Evolutionary conservation across 2,113 vertebrate species (phyloP).

Genomic region (Poecilia latipinna): DNA sequence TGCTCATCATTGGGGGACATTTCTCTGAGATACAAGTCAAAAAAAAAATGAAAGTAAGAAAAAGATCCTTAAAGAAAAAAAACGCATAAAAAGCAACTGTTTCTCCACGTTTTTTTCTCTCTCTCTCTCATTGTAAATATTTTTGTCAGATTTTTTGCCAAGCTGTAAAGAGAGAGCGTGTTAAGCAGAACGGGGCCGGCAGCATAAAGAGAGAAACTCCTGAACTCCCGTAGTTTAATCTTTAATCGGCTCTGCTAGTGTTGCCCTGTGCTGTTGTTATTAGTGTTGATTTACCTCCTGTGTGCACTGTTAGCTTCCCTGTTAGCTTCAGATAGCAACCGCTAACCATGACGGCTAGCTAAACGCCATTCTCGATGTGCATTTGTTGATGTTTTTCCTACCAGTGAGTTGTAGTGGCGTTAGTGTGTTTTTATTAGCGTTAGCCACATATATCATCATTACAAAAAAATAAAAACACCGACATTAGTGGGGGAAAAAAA

Average conservation of each 20-base stretch:
- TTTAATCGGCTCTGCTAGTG: slow-evolving; percentile 68
- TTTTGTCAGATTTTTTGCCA: slow-evolving; percentile 80
- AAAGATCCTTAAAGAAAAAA: slow-evolving; percentile 54
- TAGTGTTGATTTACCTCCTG: slow-evolving; percentile 76
- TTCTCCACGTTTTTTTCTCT: slow-evolving; percentile 82
- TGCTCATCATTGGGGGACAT: slow-evolving; percentile 82
- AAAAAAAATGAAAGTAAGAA: slow-evolving; percentile 60
- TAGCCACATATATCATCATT: slow-evolving; percentile 67
- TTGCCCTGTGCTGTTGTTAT: slow-evolving; percentile 74
- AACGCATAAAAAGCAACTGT: slow-evolving; percentile 78
- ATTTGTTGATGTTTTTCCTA: slow-evolving; percentile 67
- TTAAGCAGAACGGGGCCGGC: slow-evolving; percentile 81
- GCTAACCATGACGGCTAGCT: slow-evolving; percentile 59
- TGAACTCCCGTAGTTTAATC: slow-evolving; percentile 72
- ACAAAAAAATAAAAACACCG: too few species aligned
- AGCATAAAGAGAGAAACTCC: slow-evolving; percentile 81
- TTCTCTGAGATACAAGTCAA: slow-evolving; percentile 76
- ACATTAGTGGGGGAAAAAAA: too few species aligned
- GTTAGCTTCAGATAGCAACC: slow-evolving; percentile 52
- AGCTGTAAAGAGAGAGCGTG: slow-evolving; percentile 83
- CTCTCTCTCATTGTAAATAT: slow-evolving; percentile 87
- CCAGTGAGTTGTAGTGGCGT: slow-evolving; percentile 66
- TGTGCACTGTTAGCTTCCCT: slow-evolving; percentile 69
- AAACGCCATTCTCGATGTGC: slow-evolving; percentile 57
- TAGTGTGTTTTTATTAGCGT: slow-evolving; percentile 70